Percentiles rank a stretch among this genome's conserved stretches.
Conservation (phyloP, 2,113 vertebrate genomes). For the Podiceps cristatus region DNA sequence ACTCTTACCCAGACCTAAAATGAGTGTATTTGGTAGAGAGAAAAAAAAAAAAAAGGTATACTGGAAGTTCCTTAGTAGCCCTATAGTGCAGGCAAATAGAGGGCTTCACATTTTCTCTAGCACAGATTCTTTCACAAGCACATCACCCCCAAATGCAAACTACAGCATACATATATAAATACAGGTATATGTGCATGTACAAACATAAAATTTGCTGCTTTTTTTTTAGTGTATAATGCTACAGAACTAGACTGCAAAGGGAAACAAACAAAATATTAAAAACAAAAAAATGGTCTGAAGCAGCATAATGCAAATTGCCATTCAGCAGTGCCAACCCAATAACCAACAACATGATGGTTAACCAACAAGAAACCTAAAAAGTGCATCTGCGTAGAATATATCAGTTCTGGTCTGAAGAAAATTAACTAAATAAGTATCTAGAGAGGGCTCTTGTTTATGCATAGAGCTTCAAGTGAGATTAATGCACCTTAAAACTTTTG, state of each 20-base stretch:
- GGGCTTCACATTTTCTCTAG: background rate
- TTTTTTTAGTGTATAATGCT: background rate
- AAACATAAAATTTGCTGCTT: background rate
- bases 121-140: background rate
- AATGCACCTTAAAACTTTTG: conserved; percentile 59
- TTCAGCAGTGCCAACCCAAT: background rate
- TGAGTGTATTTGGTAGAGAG: background rate
- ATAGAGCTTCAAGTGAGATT: conserved; percentile 64
- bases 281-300: background rate
- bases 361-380: background rate
- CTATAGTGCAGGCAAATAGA: background rate
- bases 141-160: background rate
- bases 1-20: background rate
- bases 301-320: background rate
- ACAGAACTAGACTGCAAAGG: background rate
- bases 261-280: background rate
- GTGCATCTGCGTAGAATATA: background rate
- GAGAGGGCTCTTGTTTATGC: background rate
- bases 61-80: background rate
- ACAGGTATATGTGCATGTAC: background rate
- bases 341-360: background rate
- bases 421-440: conserved; percentile 1
- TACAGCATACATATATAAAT: background rate
- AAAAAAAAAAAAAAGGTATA: background rate
- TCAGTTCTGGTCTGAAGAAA: conserved; percentile 9